Base-by-base conservation (phyloP, 2,113 vertebrate species). In the Scophthalmus maximus region DNA sequence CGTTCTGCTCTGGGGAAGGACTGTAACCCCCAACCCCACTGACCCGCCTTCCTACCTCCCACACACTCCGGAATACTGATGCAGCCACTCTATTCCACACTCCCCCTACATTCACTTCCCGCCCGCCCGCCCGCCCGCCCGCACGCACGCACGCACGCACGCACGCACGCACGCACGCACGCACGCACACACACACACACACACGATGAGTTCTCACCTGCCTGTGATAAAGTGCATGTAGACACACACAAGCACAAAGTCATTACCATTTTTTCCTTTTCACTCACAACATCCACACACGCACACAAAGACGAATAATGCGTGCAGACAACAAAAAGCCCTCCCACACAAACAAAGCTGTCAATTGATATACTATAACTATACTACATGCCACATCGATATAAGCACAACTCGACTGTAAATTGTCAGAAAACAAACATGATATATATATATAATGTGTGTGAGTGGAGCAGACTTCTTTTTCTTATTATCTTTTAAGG, bases 11-110 rank as follows among this genome's bases (percentile, higher is more conserved):
- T 59, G 73, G 73, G 77, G 84, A 88, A 64, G 67, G 65, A 12
- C 76, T 50, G 67, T 6, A 40, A 14, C n/a, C 18, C 55, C 30
- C 34, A 15, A 46, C 58, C 51, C 67, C 58, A 56, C 70, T 73
- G 22, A 25, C 66, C 59, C 59, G 52, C 67, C 36, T 27, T 52
- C 36, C 65, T 60, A 68, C 81, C 82, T 81, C 79, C 73, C 78
- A 82, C 74, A 85, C 77, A 83, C 74, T 74, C 46, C 65, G 85
- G 91, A 91, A 92, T 88, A 88, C 87, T 92, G 88, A 92, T 87
- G 87, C 83, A 81, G 70, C 68, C 60, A 40, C 76, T 79, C 42
- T 61, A 73, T 51, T 58, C 46, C 44, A 55, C 64, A 63, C 51
- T 52, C 52, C 53, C 38, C 26, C 63, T 64, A 22, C 30, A 44